phyloP scores from a whole-genome alignment of 2,113 vertebrate genomes.

The Pimephales promelas region DNA sequence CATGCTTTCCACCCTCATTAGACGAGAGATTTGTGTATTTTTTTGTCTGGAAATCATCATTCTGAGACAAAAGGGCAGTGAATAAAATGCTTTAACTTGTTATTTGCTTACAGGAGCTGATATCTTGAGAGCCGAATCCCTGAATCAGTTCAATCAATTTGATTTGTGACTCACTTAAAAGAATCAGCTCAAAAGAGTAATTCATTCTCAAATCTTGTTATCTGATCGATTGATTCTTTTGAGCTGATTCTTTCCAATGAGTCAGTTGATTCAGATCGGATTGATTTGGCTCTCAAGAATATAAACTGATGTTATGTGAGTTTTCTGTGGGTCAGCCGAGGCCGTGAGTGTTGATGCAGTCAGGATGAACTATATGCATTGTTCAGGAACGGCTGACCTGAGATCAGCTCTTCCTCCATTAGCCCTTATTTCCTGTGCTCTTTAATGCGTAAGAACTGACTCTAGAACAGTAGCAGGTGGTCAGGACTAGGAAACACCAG shows the following conservation, averaged over 20 bases:
- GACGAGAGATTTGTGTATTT: too few relatives aligned
- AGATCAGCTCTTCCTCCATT: constrained; percentile 12
- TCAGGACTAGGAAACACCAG: constrained; percentile 35
- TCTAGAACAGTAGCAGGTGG: background rate
- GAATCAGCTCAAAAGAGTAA: too few relatives aligned
- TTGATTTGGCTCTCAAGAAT: too few relatives aligned
- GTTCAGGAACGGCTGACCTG: constrained; percentile 4
- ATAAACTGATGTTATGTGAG: background rate
- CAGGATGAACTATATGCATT: background rate
- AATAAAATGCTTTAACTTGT: background rate
- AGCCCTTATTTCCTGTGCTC: background rate
- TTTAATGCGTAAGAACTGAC: background rate
- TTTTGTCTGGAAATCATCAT: too few relatives aligned
- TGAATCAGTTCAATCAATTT: background rate
- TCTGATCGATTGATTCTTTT: too few relatives aligned
- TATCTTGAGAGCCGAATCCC: background rate
- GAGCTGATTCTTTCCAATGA: too few relatives aligned
- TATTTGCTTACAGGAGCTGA: background rate
- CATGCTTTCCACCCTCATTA: too few relatives aligned
- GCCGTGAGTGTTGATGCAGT: background rate
- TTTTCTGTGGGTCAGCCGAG: background rate
- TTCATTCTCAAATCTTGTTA: too few relatives aligned
- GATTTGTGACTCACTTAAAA: background rate
- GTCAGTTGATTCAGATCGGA: too few relatives aligned
- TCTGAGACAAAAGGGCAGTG: background rate